These are phyloP conservation scores for Gryllus longicercus DNA, from an alignment of 2,888 invertebrate genomes.

Conservation along the genomic window DNA sequence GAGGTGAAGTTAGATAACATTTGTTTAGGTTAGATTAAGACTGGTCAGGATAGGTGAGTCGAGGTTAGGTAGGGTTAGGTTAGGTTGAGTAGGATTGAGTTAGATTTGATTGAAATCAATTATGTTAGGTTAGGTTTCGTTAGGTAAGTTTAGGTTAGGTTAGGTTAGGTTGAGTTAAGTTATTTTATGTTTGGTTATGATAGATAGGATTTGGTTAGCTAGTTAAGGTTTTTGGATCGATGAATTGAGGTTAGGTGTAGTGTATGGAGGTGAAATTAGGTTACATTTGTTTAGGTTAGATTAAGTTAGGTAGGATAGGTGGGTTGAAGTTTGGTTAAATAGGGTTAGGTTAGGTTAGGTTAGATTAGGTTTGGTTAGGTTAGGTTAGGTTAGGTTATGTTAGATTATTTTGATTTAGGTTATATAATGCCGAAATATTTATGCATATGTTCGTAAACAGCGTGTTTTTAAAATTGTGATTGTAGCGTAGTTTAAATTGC, in stretches of 20 bases:
- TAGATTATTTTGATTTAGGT: not conserved
- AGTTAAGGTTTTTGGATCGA: no score
- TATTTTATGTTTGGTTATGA: not conserved
- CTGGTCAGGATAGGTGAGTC: not conserved
- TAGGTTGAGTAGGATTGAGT: not conserved
- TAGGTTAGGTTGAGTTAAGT: not conserved
- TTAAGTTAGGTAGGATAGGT: not conserved
- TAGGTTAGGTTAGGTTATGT: not conserved
- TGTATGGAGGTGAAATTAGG: not conserved
- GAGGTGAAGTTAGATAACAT: not conserved
- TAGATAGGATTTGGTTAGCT: slow-evolving; percentile 1
- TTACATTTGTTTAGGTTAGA: not conserved
- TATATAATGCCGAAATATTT: not conserved
- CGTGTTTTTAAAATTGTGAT: no score
- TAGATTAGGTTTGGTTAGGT: not conserved
- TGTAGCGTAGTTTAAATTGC: no score
- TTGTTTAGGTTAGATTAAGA: not conserved
- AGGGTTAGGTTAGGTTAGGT: not conserved
- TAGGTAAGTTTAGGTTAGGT: not conserved
- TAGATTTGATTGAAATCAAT: not conserved
- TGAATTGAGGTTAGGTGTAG: not conserved
- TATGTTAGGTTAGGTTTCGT: not conserved
- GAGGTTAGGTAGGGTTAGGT: not conserved
- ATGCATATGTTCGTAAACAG: no score
- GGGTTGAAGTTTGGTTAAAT: not conserved